phyloP scores from a whole-genome alignment of 2,113 vertebrate species.

The Dascyllus trimaculatus region DNA sequence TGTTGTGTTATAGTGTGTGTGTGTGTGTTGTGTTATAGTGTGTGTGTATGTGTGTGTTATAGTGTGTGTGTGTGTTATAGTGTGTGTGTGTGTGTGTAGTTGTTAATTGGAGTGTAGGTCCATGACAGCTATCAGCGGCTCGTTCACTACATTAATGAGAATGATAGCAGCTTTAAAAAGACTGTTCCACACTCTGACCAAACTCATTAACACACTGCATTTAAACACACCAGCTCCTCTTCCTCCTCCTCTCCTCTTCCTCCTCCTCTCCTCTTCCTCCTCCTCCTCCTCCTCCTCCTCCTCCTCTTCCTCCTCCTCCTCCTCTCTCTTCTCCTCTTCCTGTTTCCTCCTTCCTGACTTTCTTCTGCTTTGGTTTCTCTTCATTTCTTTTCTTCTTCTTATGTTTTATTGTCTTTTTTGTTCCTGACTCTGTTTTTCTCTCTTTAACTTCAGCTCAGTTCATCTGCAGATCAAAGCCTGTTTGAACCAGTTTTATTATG shows the following conservation, averaged over 20 bases:
- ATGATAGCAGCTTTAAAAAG: constrained; percentile 99
- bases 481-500: no score
- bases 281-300: background rate
- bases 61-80: background rate
- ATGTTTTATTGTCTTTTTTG: no score
- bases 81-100: constrained; percentile 68
- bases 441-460: no score
- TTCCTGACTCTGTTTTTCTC: no score
- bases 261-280: constrained; percentile 14
- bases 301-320: background rate
- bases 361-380: background rate
- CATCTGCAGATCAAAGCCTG: no score
- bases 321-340: background rate
- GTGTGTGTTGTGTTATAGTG: background rate
- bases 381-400: background rate
- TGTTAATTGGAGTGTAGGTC: constrained; percentile 98
- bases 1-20: no score
- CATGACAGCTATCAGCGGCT: constrained; percentile 99
- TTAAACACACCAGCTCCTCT: constrained; percentile 90
- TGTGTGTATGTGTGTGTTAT: background rate
- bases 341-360: no score
- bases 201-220: constrained; percentile 99
- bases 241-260: constrained; percentile 14
- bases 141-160: constrained; percentile 99
- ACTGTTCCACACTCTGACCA: constrained; percentile 99